Conservation (phyloP, 2,888 invertebrate genomes). For the Thalpophila matura region DNA sequence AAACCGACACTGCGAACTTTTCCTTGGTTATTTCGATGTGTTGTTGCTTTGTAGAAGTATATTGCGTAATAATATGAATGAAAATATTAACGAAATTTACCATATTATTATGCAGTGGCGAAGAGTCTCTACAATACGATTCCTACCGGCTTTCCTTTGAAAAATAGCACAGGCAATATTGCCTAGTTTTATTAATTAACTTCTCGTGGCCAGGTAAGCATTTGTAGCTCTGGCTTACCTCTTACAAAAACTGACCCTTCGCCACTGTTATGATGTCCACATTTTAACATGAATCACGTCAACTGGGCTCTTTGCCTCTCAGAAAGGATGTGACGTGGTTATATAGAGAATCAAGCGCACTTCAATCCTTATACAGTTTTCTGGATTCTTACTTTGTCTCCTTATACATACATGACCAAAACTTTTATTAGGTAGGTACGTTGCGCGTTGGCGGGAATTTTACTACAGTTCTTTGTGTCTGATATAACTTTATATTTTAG, state of each 20-base stretch:
- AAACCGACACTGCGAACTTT: conserved; percentile 26
- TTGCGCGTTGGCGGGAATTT: conserved; percentile 15
- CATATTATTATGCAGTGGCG: too few relatives aligned
- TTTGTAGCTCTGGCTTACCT: too few relatives aligned
- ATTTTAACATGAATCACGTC: conserved; percentile 23
- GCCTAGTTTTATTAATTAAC: too few relatives aligned
- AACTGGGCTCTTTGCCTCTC: conserved; percentile 27
- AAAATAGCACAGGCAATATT: too few relatives aligned
- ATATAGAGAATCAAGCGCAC: conserved; percentile 26
- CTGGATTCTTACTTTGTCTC: conserved; percentile 34
- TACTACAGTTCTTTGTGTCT: conserved; percentile 29
- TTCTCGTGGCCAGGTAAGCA: too few relatives aligned
- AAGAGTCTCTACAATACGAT: too few relatives aligned
- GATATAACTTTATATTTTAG: conserved; percentile 23
- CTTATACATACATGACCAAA: conserved; percentile 30
- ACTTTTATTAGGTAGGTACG: conserved; percentile 36
- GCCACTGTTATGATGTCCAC: neutral
- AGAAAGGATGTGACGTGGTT: conserved; percentile 33
- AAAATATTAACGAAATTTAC: conserved; percentile 36
- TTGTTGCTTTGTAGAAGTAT: conserved; percentile 12
- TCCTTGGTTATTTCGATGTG: conserved; percentile 18
- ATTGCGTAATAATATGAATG: conserved; percentile 4
- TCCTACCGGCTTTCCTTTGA: too few relatives aligned
- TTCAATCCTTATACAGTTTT: conserved; percentile 40
- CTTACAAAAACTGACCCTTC: too few relatives aligned